These are phyloP conservation scores for Oncorhynchus gorbuscha DNA, from an alignment of 2,113 vertebrate species.

Conservation along the genomic window DNA sequence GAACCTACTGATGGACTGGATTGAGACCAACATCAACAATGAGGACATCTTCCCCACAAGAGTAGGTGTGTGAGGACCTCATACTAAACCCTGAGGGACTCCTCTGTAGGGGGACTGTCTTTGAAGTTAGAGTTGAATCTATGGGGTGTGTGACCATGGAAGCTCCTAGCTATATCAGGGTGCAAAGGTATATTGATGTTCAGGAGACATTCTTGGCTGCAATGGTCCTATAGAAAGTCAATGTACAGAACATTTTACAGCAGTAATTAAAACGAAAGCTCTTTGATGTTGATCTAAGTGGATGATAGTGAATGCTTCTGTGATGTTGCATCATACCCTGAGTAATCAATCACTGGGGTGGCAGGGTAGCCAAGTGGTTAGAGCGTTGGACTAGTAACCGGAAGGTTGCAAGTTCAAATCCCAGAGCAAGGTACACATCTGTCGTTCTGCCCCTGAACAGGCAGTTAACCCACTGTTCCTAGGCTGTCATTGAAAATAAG, in stretches of 20 bases:
- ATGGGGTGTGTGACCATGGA: background rate
- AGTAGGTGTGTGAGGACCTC: slow-evolving; percentile 81
- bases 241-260: background rate
- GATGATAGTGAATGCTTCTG: slow-evolving; percentile 9
- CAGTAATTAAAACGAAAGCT: background rate
- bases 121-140: background rate
- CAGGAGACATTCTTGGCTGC: no score
- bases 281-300: background rate
- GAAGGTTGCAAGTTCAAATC: no score
- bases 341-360: no score
- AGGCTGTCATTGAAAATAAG: no score
- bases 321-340: slow-evolving; percentile 10
- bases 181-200: background rate
- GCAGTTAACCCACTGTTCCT: no score
- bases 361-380: no score
- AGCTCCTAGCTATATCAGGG: background rate
- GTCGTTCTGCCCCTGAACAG: no score
- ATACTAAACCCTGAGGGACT: slow-evolving; percentile 5
- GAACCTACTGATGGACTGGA: slow-evolving; percentile 97
- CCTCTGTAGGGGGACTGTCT: background rate
- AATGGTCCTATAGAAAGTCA: background rate
- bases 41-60: slow-evolving; percentile 95
- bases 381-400: no score
- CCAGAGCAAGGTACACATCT: no score
- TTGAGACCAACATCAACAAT: slow-evolving; percentile 92